Evolutionary conservation across 2,888 invertebrate genomes (phyloP).

Genomic region (Oscheius myriophilus): DNA sequence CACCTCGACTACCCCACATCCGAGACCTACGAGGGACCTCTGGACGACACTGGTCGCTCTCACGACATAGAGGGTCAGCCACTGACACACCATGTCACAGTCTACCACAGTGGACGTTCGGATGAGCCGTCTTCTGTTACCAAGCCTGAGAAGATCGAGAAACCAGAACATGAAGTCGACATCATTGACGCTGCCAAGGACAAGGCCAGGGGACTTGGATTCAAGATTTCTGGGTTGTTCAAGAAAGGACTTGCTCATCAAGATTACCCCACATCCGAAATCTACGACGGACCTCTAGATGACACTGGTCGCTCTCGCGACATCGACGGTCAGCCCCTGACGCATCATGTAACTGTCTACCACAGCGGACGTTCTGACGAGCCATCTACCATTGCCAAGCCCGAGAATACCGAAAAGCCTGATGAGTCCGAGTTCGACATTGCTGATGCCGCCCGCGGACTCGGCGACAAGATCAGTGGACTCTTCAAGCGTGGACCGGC

Average conservation of each 20-base stretch:
- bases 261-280: constrained; percentile 41
- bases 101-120: constrained; percentile 40
- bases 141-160: constrained; percentile 13
- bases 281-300: constrained; percentile 35
- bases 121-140: constrained; percentile 19
- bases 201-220: constrained; percentile 30
- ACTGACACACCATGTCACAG: constrained; percentile 38
- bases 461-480: constrained; percentile 36
- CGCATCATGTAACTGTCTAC: constrained; percentile 35
- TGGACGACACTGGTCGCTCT: constrained; percentile 29
- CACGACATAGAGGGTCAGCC: constrained; percentile 37
- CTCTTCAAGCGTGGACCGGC: constrained; percentile 35
- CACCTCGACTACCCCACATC: constrained; percentile 46
- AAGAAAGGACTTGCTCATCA: constrained; percentile 31
- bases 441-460: neutral
- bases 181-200: constrained; percentile 25
- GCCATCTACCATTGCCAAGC: neutral
- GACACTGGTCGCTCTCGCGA: constrained; percentile 6
- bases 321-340: constrained; percentile 24
- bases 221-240: constrained; percentile 33
- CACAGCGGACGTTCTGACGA: constrained; percentile 16
- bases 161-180: constrained; percentile 10
- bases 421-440: constrained; percentile 39
- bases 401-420: constrained; percentile 14
- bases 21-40: constrained; percentile 43